phyloP scores from a whole-genome alignment of 2,888 invertebrate species.

The Patella pellucida region DNA sequence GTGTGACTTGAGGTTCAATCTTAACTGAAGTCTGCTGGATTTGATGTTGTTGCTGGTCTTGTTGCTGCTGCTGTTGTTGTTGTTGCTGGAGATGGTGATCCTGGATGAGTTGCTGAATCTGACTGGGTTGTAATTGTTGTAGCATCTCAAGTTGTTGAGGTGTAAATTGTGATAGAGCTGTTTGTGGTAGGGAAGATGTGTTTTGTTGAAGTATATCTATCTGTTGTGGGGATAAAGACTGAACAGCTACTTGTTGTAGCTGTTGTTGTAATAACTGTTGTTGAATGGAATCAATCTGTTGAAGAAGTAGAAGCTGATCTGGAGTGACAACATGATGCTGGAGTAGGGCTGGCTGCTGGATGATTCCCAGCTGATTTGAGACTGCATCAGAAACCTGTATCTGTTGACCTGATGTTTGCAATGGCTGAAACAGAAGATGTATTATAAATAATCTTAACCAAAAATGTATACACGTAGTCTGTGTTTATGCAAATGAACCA shows the following conservation, averaged over 20 bases:
- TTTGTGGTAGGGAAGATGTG: neutral
- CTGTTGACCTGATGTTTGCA: too few species aligned
- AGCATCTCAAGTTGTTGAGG: conserved; percentile 48
- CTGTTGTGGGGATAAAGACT: conserved; percentile 2
- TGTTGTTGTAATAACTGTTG: conserved; percentile 43
- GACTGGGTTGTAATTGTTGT: conserved; percentile 47
- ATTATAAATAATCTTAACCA: too few species aligned
- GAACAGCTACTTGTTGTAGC: conserved; percentile 37
- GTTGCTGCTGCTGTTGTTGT: conserved; percentile 25
- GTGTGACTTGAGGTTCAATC: conserved; percentile 16
- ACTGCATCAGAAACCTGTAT: too few species aligned
- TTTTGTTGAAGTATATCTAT: neutral
- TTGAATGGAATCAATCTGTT: conserved; percentile 36
- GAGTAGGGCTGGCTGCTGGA: conserved; percentile 63
- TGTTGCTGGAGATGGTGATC: conserved; percentile 38
- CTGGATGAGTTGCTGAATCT: conserved; percentile 45
- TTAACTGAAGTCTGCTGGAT: conserved; percentile 14
- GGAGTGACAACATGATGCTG: conserved; percentile 56
- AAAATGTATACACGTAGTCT: too few species aligned
- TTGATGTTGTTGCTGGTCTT: conserved; percentile 27
- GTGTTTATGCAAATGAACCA: too few species aligned
- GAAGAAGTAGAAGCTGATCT: conserved; percentile 68
- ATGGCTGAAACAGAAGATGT: too few species aligned
- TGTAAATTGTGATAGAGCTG: conserved; percentile 30
- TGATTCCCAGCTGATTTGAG: neutral